A percentile compares a stretch with the other conserved stretches of the same genome.
Evolutionary conservation across 2,797 vertebrate genomes (phyloP).

Genomic region (Protosalanx chinensis): DNA sequence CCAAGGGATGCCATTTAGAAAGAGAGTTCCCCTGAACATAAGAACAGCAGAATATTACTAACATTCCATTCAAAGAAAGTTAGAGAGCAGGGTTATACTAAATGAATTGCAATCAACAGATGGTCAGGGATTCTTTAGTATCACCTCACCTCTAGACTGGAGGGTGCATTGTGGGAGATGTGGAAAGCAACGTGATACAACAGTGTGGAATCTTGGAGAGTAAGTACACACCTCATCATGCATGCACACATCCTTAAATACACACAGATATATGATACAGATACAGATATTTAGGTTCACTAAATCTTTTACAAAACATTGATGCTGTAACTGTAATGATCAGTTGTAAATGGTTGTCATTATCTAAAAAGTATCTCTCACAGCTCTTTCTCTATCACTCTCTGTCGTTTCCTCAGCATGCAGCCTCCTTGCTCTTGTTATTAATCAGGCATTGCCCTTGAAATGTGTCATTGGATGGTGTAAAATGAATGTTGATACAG

Average conservation of each 20-base stretch:
- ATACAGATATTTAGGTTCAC: neutral
- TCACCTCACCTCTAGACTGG: neutral
- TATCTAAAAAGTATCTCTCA: neutral
- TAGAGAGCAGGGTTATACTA: neutral
- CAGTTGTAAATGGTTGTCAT: too few species aligned
- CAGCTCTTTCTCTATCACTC: conserved; percentile 14
- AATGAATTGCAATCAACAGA: neutral
- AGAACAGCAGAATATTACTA: neutral
- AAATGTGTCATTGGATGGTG: conserved; percentile 62
- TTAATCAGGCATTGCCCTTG: conserved; percentile 62
- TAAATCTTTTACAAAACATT: neutral
- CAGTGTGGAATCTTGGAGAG: conserved; percentile 24
- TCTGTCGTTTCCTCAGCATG: conserved; percentile 31
- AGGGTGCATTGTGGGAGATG: conserved; percentile 27
- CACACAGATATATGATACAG: neutral
- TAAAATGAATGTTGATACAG: too few species aligned
- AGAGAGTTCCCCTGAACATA: conserved; percentile 13
- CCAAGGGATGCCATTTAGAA: conserved; percentile 51
- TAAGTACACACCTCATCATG: conserved; percentile 32
- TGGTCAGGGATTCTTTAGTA: neutral
- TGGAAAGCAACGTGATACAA: conserved; percentile 14
- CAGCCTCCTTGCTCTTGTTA: conserved; percentile 40
- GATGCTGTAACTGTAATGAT: too few species aligned
- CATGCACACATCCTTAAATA: neutral
- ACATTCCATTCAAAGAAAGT: conserved; percentile 30